Conservation (phyloP, 2,797 vertebrate species). For the Cottoperca gobio region DNA sequence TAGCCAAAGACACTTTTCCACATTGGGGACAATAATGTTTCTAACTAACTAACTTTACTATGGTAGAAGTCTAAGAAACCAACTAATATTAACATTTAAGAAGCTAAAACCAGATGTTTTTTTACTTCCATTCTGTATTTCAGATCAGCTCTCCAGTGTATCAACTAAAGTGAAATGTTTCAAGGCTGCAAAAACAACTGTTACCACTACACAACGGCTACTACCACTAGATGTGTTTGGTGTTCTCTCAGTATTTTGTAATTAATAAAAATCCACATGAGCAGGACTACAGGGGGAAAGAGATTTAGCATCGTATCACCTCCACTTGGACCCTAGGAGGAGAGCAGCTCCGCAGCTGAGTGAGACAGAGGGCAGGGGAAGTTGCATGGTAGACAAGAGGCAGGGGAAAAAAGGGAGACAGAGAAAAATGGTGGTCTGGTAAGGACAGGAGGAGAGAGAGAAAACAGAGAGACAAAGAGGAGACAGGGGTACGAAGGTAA, state of each 20-base stretch:
- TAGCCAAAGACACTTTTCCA: too few species aligned
- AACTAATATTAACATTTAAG: not conserved
- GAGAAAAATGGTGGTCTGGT: slow-evolving; percentile 30
- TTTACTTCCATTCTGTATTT: not conserved
- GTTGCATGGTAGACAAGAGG: slow-evolving; percentile 31
- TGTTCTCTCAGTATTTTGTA: slow-evolving; percentile 3
- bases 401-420: slow-evolving; percentile 31
- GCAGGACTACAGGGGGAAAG: not conserved
- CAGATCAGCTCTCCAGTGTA: not conserved
- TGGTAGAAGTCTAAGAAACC: not conserved
- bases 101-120: not conserved
- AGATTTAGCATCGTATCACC: slow-evolving; percentile 28
- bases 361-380: slow-evolving; percentile 42
- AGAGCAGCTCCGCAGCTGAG: slow-evolving; percentile 31
- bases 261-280: slow-evolving; percentile 29
- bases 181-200: not conserved
- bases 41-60: too few species aligned
- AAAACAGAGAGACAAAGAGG: slow-evolving; percentile 40
- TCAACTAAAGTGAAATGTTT: not conserved
- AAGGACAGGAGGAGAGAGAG: slow-evolving; percentile 52
- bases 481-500: slow-evolving; percentile 60
- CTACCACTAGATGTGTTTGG: not conserved
- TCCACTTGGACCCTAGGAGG: slow-evolving; percentile 12
- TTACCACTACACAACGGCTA: not conserved
- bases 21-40: too few species aligned